These are phyloP conservation scores for Melanotaenia boesemani DNA, from an alignment of 2,797 vertebrate genomes.

Conservation along the genomic window DNA sequence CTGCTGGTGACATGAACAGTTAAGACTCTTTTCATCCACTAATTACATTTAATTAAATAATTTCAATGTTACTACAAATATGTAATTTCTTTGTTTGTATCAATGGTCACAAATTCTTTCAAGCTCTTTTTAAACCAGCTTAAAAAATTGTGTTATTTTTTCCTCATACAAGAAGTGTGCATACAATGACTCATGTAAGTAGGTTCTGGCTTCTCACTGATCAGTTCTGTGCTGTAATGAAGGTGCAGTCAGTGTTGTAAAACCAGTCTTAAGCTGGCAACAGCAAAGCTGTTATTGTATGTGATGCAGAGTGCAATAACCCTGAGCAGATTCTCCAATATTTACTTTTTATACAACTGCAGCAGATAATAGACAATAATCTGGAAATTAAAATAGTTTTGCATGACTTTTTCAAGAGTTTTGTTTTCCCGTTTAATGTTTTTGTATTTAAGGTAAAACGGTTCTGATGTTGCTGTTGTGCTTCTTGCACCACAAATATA, in stretches of 20 bases:
- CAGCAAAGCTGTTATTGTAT: not conserved
- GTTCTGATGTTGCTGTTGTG: no score
- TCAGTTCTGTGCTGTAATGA: conserved; percentile 22
- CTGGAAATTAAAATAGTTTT: not conserved
- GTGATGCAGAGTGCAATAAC: not conserved
- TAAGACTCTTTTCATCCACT: no score
- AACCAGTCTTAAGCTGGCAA: not conserved
- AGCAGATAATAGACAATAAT: no score
- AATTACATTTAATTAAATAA: no score
- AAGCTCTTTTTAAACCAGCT: not conserved
- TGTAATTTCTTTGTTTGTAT: not conserved
- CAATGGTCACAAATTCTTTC: not conserved
- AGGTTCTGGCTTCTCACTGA: conserved; percentile 44
- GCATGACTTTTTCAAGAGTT: not conserved
- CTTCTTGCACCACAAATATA: no score
- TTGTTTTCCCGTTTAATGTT: not conserved
- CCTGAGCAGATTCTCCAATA: not conserved
- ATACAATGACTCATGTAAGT: not conserved
- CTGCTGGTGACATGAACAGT: no score
- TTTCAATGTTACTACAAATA: not conserved
- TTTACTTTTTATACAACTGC: not conserved
- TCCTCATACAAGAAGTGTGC: not conserved
- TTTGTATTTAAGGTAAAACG: no score
- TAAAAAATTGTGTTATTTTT: not conserved
- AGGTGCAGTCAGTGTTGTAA: not conserved